Evolutionary conservation across 1,140 invertebrate species (phyloP).

Genomic region (Penaeus indicus): DNA sequence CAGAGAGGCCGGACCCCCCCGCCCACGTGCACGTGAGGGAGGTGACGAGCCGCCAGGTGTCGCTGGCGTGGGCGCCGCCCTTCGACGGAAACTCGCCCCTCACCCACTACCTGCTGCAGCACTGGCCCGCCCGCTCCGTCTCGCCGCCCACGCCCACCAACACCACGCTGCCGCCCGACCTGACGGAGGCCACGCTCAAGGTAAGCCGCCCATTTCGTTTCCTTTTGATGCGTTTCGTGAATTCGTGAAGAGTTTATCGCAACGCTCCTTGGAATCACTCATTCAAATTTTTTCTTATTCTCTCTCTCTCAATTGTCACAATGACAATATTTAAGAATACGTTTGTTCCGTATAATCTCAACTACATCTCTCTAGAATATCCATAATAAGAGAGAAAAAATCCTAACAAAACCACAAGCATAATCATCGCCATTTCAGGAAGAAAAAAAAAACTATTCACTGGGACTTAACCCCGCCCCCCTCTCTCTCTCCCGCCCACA

Average conservation of each 20-base stretch:
- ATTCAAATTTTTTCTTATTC: too few relatives aligned
- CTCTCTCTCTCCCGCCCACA: neutral
- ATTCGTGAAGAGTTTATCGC: too few relatives aligned
- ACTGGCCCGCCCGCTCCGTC: constrained; percentile 38
- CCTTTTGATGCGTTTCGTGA: neutral
- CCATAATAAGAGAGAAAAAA: too few relatives aligned
- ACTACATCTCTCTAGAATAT: too few relatives aligned
- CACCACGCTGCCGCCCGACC: constrained; percentile 46
- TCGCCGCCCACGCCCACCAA: constrained; percentile 10
- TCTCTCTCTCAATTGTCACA: too few relatives aligned
- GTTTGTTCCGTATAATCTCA: too few relatives aligned
- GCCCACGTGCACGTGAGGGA: constrained; percentile 70
- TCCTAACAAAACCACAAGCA: too few relatives aligned
- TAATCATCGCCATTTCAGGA: too few relatives aligned
- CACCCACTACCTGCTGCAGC: constrained; percentile 70
- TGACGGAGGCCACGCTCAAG: constrained; percentile 46
- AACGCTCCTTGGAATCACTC: too few relatives aligned
- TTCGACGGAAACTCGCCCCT: constrained; percentile 74
- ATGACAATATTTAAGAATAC: too few relatives aligned
- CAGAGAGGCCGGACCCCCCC: constrained; percentile 73
- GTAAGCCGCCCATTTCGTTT: neutral
- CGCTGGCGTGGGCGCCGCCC: constrained; percentile 71
- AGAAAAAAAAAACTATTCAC: neutral
- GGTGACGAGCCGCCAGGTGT: constrained; percentile 69
- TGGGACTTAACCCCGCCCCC: neutral